These are phyloP conservation scores for Eurystomus glaucurus DNA, from an alignment of 2,797 vertebrate species.

Conservation along the genomic window DNA sequence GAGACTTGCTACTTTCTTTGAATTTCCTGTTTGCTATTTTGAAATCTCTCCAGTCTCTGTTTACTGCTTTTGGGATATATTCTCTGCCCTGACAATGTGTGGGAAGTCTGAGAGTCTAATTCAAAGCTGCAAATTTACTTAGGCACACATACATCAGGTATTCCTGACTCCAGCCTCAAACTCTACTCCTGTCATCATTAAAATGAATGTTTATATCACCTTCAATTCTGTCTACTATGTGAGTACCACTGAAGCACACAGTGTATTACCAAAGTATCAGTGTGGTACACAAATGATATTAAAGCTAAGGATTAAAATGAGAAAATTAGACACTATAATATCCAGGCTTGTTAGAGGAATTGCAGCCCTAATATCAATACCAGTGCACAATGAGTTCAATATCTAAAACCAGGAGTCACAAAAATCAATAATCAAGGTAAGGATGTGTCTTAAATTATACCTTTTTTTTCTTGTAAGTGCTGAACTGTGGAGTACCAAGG, in stretches of 20 bases:
- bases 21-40: conserved; percentile 24
- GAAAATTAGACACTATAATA: not conserved
- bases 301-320: not conserved
- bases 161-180: not conserved
- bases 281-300: not conserved
- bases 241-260: not conserved
- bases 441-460: not conserved
- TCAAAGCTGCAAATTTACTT: not conserved
- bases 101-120: conserved; percentile 14
- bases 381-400: not conserved
- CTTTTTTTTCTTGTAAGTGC: not conserved
- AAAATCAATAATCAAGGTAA: not conserved
- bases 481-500: not conserved
- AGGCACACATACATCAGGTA: not conserved
- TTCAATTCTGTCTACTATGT: not conserved
- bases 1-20: not conserved
- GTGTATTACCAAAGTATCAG: not conserved
- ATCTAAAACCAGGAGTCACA: not conserved
- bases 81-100: not conserved
- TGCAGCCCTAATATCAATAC: not conserved
- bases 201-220: not conserved
- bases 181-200: not conserved
- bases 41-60: not conserved
- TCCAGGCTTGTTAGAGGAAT: not conserved
- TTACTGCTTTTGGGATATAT: conserved; percentile 4